A percentile compares a stretch with the other conserved stretches of the same genome.
These are phyloP conservation scores for Bombus soroeensis DNA, from an alignment of 1,140 invertebrate genomes.

Conservation along the genomic window DNA sequence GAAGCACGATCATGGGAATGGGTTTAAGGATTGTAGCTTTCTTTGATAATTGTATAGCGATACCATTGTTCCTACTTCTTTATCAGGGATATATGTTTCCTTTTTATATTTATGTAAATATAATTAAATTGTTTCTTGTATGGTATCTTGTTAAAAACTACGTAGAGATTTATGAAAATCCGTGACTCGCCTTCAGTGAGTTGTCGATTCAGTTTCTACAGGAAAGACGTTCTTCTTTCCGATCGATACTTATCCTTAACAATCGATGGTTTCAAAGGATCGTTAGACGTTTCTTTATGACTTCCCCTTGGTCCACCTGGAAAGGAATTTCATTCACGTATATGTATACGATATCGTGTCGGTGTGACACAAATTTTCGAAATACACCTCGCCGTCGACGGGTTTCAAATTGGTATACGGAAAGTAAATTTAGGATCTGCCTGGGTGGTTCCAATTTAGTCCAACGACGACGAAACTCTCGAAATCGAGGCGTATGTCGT, in stretches of 20 bases:
- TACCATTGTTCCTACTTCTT: background rate
- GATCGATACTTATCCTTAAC: background rate
- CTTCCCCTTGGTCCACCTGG: background rate
- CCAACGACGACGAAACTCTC: background rate
- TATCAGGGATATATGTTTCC: background rate
- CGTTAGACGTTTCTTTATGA: slow-evolving; percentile 17
- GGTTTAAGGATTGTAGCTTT: no score
- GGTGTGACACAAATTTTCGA: slow-evolving; percentile 29
- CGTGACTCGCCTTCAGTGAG: background rate
- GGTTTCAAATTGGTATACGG: slow-evolving; percentile 22
- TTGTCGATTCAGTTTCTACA: background rate
- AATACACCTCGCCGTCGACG: background rate
- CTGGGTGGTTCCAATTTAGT: slow-evolving; percentile 67
- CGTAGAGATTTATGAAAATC: background rate
- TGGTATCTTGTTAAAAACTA: background rate
- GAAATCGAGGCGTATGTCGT: slow-evolving; percentile 37
- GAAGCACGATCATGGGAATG: no score
- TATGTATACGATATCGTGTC: background rate
- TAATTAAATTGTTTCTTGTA: background rate
- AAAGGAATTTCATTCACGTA: background rate
- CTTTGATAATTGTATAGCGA: background rate
- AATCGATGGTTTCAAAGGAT: background rate
- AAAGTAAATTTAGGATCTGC: slow-evolving; percentile 53
- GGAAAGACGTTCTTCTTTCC: background rate
- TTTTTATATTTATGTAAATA: background rate